These are phyloP conservation scores for Miltochrista miniata DNA, from an alignment of 2,888 invertebrate species.

Conservation along the genomic window DNA sequence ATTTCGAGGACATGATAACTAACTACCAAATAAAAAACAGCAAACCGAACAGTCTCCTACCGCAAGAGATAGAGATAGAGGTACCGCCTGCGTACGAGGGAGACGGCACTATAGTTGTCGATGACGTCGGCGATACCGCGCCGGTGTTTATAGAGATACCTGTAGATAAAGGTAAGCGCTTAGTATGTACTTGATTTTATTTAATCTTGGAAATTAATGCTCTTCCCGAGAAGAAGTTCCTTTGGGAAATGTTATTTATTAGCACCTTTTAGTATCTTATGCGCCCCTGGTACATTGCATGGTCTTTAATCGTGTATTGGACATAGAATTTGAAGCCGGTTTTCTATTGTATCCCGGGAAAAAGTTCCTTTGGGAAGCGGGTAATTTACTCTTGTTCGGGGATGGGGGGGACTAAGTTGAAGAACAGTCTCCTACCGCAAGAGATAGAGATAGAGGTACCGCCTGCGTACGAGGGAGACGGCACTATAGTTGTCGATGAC, in stretches of 20 bases:
- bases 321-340: no score
- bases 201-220: no score
- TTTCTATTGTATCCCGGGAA: no score
- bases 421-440: conserved; percentile 13
- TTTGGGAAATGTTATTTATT: no score
- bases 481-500: conserved; percentile 2
- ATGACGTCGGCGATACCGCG: conserved; percentile 10
- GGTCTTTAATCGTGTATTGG: no score
- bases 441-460: background rate
- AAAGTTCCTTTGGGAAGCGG: no score
- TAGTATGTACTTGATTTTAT: no score
- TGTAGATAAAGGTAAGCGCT: conserved; percentile 51
- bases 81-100: background rate
- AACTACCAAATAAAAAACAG: conserved; percentile 67
- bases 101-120: conserved; percentile 3
- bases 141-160: conserved; percentile 64
- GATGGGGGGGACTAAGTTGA: no score
- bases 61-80: background rate
- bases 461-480: background rate
- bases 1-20: conserved; percentile 68
- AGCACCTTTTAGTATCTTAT: no score
- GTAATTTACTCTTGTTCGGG: no score
- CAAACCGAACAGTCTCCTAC: conserved; percentile 29
- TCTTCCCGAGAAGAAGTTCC: no score
- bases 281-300: no score